phyloP scores from a whole-genome alignment of 2,888 invertebrate species.

The Drosophila vallismaia region DNA sequence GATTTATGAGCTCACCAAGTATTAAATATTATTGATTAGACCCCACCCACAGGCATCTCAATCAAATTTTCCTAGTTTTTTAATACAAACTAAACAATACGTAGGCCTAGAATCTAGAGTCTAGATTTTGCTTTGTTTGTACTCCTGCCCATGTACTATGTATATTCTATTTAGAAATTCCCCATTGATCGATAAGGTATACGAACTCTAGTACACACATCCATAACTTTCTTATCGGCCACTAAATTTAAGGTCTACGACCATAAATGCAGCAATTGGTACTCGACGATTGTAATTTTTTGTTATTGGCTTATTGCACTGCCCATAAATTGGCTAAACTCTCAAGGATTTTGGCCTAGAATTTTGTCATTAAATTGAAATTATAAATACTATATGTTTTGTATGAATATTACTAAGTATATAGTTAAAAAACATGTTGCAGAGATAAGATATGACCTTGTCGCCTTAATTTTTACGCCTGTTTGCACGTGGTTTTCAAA shows the following conservation, averaged over 20 bases:
- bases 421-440: not conserved
- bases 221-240: conserved; percentile 28
- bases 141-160: conserved; percentile 5
- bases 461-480: conserved; percentile 10
- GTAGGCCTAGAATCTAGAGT: not conserved
- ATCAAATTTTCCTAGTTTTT: not conserved
- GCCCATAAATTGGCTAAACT: not conserved
- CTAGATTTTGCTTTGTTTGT: not conserved
- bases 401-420: not conserved
- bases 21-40: not conserved
- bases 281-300: conserved; percentile 49
- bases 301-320: conserved; percentile 4
- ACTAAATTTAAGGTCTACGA: conserved; percentile 23
- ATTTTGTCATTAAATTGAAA: no score
- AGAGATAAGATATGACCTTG: conserved; percentile 65
- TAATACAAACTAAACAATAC: not conserved
- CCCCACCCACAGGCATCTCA: not conserved
- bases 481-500: conserved; percentile 19
- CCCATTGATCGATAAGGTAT: conserved; percentile 29
- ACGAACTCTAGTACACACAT: conserved; percentile 2
- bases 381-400: no score
- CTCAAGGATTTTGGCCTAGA: not conserved
- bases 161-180: not conserved
- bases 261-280: conserved; percentile 5
- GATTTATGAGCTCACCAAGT: not conserved